These are phyloP conservation scores for Scortum barcoo DNA, from an alignment of 2,113 vertebrate genomes.

Conservation along the genomic window DNA sequence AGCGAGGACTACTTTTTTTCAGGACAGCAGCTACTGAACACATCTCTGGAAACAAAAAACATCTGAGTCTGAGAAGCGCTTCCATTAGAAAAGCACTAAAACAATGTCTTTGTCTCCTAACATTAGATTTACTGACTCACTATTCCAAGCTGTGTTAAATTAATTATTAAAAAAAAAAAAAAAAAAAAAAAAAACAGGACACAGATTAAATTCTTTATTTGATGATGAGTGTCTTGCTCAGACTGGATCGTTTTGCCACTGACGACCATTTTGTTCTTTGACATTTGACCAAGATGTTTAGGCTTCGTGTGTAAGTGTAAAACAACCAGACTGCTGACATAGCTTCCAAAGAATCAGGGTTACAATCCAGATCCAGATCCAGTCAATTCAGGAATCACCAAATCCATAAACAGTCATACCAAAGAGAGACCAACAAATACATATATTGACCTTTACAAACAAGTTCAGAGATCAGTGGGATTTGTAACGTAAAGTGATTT, in stretches of 20 bases:
- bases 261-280: background rate
- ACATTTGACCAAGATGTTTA: background rate
- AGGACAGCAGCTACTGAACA: background rate
- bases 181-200: background rate
- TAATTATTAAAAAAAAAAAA: background rate
- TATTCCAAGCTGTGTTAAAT: background rate
- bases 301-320: background rate
- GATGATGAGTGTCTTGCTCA: background rate
- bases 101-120: background rate
- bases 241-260: background rate
- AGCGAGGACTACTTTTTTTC: background rate
- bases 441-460: too few species aligned
- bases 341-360: too few species aligned
- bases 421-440: too few species aligned
- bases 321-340: too few species aligned
- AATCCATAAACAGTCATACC: too few species aligned
- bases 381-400: too few species aligned
- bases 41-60: background rate
- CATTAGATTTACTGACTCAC: background rate
- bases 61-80: conserved; percentile 9
- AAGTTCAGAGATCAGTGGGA: too few species aligned
- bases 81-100: background rate
- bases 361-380: too few species aligned
- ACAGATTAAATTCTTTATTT: background rate
- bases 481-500: too few species aligned